A percentile compares a stretch with the other conserved stretches of the same genome.
Conservation (phyloP, 23 tunicate genomes). For the Phallusia fumigata region DNA sequence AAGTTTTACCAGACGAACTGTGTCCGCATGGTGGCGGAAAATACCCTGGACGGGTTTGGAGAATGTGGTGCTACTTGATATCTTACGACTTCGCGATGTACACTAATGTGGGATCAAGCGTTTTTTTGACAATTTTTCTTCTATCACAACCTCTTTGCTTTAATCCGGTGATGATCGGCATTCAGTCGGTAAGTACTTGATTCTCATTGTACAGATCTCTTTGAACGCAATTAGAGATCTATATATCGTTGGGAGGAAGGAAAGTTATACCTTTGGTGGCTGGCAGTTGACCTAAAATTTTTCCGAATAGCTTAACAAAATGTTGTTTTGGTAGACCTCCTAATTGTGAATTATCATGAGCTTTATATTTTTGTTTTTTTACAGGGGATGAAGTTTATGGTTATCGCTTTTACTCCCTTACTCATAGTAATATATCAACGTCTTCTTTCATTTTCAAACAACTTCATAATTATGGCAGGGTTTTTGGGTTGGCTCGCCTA, state of each 20-base stretch:
- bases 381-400: conserved; percentile 37
- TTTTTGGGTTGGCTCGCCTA: conserved; percentile 2
- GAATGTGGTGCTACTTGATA: conserved; percentile 64
- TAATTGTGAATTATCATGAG: no score
- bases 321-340: no score
- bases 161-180: conserved; percentile 54
- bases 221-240: background rate
- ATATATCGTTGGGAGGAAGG: background rate
- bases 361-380: background rate
- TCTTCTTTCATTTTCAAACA: conserved; percentile 10
- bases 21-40: conserved; percentile 73
- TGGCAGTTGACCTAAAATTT: no score
- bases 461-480: conserved; percentile 15
- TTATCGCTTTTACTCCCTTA: conserved; percentile 32
- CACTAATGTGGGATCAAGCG: conserved; percentile 27
- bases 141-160: conserved; percentile 86
- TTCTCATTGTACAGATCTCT: background rate
- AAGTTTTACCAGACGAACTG: background rate
- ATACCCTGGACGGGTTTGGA: conserved; percentile 66
- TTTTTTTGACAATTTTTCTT: conserved; percentile 53
- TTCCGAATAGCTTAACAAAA: no score
- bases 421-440: conserved; percentile 29
- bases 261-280: no score
- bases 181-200: conserved; percentile 49
- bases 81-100: conserved; percentile 52